Evolutionary conservation across 2,888 invertebrate species (phyloP), one percentile per base, ranked within the genome.

Genomic region (Craniophora ligustri): DNA sequence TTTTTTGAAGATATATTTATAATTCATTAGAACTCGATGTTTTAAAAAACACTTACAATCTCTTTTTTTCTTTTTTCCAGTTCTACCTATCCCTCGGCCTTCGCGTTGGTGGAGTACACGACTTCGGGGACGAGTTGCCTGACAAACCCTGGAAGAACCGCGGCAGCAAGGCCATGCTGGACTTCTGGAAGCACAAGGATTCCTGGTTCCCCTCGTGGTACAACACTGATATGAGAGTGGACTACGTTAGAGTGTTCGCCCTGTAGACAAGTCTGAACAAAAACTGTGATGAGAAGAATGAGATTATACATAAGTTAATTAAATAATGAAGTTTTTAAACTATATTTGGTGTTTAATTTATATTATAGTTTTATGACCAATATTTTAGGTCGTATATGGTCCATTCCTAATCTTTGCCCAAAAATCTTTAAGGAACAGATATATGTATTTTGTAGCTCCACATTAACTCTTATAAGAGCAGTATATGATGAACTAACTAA

Each of bases 141-240:
- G 87, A 89, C 40, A 98, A 98, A 79, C 97, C 97, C 0, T 98
- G 98, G 97, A 89, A 72, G 49, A 97, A 97, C 83, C 84, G 87
- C 5, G 94, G 94, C 53, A 95, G 95, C 2, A 95, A 95, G 77
- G 95, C 95, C 0, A 94, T 95, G 82, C 85, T 94, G 7, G 89
- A 94, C 36, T 97, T 97, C 89, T 97, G 96, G 95, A 87, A 93
- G 10, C 84, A 91, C 0, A 90, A 93, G 65, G 82, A 92, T 19
- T 83, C 88, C 30, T 95, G 96, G 95, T 82, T 91, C 32, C 92
- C 94, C 0, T 95, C 95, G 1, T 97, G 97, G 97, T 84, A 79
- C 71, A 88, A 93, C 23, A 89, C 94, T 0, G 86, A 91, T 5
- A 81, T 96, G 60, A 90, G 93, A 64, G 90, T 96, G 0, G 95